Evolutionary conservation across 92 coral and sea anemone genomes (phyloP).

Genomic region (Epizoanthus ramosus): DNA sequence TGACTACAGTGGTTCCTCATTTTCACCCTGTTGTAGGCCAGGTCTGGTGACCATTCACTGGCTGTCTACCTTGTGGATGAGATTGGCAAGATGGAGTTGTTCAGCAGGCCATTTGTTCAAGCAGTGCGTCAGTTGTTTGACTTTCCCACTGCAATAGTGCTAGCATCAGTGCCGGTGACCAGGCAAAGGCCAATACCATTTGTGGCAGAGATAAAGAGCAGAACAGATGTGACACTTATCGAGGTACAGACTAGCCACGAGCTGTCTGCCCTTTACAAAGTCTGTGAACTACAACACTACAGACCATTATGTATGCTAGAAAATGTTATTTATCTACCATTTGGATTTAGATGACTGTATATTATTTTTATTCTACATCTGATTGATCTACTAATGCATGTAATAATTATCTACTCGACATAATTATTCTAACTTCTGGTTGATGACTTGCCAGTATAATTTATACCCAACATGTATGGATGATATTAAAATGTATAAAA

Average conservation of each 20-base stretch:
- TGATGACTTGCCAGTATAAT: too few relatives aligned
- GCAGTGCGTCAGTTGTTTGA: conserved; percentile 76
- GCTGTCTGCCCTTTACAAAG: not conserved
- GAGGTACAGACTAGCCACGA: conserved; percentile 55
- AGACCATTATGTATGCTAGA: too few relatives aligned
- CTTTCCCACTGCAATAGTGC: conserved; percentile 46
- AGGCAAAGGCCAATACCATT: conserved; percentile 70
- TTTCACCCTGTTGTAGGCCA: not conserved
- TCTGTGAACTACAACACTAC: not conserved
- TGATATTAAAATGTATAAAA: too few relatives aligned
- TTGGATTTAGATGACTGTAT: too few relatives aligned
- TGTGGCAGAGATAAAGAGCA: conserved; percentile 80
- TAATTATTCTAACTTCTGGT: too few relatives aligned
- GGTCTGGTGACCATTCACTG: not conserved
- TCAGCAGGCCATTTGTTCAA: conserved; percentile 68
- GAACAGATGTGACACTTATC: conserved; percentile 69
- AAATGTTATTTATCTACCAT: too few relatives aligned
- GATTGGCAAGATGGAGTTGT: conserved; percentile 93
- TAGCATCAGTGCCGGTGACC: conserved; percentile 89
- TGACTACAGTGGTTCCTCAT: too few relatives aligned
- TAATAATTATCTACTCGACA: too few relatives aligned
- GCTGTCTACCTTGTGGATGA: conserved; percentile 71
- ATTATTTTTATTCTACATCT: too few relatives aligned
- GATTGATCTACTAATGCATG: too few relatives aligned
- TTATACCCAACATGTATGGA: too few relatives aligned